These are phyloP conservation scores for Drosophila nigricruria DNA, from an alignment of 2,888 invertebrate species.

Conservation along the genomic window DNA sequence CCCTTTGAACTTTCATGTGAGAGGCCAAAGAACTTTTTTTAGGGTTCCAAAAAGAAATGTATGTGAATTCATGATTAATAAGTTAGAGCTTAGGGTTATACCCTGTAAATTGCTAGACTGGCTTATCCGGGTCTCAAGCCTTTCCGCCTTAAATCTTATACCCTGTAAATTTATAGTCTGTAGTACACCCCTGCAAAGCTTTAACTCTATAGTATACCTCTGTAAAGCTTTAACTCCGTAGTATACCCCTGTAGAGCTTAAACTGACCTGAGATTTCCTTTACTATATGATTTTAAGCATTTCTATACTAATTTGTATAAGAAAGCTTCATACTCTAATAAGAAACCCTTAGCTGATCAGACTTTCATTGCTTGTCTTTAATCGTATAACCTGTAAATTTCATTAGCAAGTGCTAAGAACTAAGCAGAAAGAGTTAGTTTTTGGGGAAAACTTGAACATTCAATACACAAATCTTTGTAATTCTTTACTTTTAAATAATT, in stretches of 20 bases:
- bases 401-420: neutral
- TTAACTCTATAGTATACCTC: too few species aligned
- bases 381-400: neutral
- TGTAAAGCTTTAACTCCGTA: too few species aligned
- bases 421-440: neutral
- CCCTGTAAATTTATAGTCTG: too few species aligned
- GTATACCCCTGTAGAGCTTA: too few species aligned
- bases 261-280: too few species aligned
- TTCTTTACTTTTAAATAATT: neutral
- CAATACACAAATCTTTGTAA: neutral
- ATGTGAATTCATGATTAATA: neutral
- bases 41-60: neutral
- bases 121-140: too few species aligned
- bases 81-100: neutral
- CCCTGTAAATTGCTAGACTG: neutral
- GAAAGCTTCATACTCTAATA: too few species aligned
- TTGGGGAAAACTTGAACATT: neutral
- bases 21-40: slow-evolving; percentile 15
- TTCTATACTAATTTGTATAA: too few species aligned
- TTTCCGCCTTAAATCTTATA: too few species aligned
- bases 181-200: too few species aligned
- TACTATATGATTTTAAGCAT: too few species aligned
- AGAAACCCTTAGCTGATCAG: neutral
- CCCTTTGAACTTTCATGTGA: slow-evolving; percentile 14
- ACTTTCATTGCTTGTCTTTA: too few species aligned